A percentile compares a stretch with the other conserved stretches of the same genome.
Conservation (phyloP, 2,113 vertebrate species). For the Microcebus murinus region DNA sequence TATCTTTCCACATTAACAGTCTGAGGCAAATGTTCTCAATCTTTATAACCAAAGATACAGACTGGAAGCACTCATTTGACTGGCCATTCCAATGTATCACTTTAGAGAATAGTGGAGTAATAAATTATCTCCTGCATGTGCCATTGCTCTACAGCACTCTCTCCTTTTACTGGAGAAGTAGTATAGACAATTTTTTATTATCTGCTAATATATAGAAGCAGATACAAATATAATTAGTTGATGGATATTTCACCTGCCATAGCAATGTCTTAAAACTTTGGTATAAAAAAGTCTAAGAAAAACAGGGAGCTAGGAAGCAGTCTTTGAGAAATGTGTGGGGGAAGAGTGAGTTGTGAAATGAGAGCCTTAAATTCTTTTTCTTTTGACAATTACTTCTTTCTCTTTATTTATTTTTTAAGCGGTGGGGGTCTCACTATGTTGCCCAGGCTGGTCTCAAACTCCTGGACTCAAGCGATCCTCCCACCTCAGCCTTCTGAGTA, state of each 20-base stretch:
- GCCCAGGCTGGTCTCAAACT: no score
- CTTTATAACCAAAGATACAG: not conserved
- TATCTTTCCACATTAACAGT: not conserved
- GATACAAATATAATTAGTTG: not conserved
- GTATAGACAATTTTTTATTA: not conserved
- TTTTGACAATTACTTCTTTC: not conserved
- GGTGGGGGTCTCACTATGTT: no score
- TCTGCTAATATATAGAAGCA: not conserved
- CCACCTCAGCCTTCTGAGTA: no score
- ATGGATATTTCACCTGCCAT: not conserved
- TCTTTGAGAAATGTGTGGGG: slow-evolving; percentile 32
- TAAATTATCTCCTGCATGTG: not conserved
- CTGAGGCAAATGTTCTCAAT: not conserved
- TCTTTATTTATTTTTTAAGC: no score
- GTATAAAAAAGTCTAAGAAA: not conserved
- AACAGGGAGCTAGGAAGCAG: not conserved
- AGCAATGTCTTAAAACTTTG: not conserved
- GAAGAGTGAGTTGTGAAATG: not conserved
- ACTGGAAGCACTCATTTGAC: not conserved
- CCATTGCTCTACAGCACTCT: not conserved
- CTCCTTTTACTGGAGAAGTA: not conserved
- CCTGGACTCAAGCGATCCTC: no score
- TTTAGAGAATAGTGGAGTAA: not conserved
- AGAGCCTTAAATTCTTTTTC: not conserved
- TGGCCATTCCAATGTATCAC: not conserved